Conservation (phyloP, 2,113 vertebrate species). For the Actinemys pallida region DNA sequence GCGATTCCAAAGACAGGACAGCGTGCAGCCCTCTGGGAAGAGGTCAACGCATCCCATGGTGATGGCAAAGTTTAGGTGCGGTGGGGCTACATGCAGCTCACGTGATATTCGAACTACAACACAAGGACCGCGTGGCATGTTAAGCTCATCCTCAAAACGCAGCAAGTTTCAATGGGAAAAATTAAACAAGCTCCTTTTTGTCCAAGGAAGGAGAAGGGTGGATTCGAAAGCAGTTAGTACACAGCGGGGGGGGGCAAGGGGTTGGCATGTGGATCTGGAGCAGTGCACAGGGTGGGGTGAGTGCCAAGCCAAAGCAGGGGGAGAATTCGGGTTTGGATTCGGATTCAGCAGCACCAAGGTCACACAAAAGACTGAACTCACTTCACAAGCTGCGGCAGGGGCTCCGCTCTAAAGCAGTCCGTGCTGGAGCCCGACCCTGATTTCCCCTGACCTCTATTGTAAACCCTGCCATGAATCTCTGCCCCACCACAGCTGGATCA, state of each 20-base stretch:
- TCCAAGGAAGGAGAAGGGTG: constrained; percentile 9
- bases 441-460: background rate
- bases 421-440: background rate
- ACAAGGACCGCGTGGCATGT: background rate
- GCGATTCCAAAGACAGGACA: background rate
- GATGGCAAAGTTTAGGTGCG: background rate
- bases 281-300: background rate
- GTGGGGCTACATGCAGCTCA: background rate
- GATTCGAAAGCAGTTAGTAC: background rate
- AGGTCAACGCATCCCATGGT: background rate
- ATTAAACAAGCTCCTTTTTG: background rate
- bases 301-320: background rate
- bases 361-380: background rate
- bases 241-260: background rate
- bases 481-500: background rate
- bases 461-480: background rate
- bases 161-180: background rate
- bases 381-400: background rate
- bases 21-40: background rate
- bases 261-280: background rate
- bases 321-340: background rate
- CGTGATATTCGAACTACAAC: background rate
- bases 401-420: background rate
- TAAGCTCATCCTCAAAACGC: background rate
- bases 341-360: background rate